These are phyloP conservation scores for Rhagoletis pomonella DNA, from an alignment of 1,140 invertebrate species.

Conservation along the genomic window DNA sequence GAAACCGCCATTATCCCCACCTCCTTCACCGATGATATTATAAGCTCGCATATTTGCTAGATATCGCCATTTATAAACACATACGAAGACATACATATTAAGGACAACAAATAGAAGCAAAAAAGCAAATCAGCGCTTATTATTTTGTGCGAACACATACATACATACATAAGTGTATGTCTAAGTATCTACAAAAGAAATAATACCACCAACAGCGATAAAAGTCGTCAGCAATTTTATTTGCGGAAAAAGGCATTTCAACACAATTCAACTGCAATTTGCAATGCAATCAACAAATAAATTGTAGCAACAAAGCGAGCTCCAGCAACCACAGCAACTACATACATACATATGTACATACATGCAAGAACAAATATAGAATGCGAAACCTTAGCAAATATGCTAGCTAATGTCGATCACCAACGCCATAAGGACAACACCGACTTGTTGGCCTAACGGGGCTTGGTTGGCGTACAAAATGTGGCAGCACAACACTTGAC, in stretches of 20 bases:
- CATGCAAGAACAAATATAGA: background rate
- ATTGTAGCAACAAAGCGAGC: constrained; percentile 37
- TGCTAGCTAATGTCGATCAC: constrained; percentile 21
- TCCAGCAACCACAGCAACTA: background rate
- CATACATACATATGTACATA: background rate
- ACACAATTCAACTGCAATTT: constrained; percentile 54
- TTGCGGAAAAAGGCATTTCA: constrained; percentile 41
- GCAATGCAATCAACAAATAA: constrained; percentile 54
- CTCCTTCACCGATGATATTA: background rate
- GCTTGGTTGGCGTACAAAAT: background rate
- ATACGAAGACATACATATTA: background rate
- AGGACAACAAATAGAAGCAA: background rate
- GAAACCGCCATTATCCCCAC: too few relatives aligned
- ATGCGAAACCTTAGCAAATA: background rate
- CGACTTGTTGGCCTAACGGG: background rate
- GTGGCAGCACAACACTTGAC: constrained; percentile 27
- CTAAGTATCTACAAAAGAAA: background rate
- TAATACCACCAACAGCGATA: constrained; percentile 37
- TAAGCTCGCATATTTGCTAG: background rate
- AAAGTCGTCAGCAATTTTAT: constrained; percentile 28
- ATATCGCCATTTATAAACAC: background rate
- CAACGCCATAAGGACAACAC: background rate
- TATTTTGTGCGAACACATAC: background rate
- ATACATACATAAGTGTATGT: background rate
- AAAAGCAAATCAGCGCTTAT: too few relatives aligned